Evolutionary conservation across 2,797 vertebrate genomes (phyloP).

Genomic region (Rhinella marina): DNA sequence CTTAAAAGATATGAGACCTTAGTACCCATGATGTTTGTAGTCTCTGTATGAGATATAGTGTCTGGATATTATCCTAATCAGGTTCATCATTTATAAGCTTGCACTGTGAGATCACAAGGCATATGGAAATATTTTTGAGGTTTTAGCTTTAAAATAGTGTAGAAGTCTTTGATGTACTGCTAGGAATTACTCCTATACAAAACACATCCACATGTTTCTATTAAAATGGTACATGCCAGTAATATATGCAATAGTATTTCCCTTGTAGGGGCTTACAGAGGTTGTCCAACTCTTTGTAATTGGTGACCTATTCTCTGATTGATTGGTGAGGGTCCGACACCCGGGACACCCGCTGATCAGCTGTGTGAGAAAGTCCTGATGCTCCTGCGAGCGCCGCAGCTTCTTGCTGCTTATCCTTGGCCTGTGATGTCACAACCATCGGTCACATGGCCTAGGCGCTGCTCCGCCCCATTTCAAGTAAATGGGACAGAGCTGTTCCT

Average conservation of each 20-base stretch:
- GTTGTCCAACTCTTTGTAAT: no score
- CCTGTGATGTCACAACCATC: no score
- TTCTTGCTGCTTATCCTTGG: no score
- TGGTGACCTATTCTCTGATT: no score
- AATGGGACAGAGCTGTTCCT: no score
- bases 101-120: background rate
- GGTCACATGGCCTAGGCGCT: no score
- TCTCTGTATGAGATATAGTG: background rate
- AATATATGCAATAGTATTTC: background rate
- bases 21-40: background rate
- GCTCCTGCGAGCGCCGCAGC: no score
- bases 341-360: no score
- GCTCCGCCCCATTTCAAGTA: no score
- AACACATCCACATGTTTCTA: constrained; percentile 2
- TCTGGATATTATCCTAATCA: background rate
- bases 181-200: constrained; percentile 12
- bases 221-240: background rate
- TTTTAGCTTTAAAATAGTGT: background rate
- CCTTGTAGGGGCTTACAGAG: background rate
- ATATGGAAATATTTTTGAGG: constrained; percentile 21
- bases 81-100: background rate
- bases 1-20: background rate
- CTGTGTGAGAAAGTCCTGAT: no score
- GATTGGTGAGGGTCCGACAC: no score
- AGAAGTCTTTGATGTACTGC: background rate